Conservation (phyloP, 2,888 invertebrate species). For the Teinopalpus imperialis region DNA sequence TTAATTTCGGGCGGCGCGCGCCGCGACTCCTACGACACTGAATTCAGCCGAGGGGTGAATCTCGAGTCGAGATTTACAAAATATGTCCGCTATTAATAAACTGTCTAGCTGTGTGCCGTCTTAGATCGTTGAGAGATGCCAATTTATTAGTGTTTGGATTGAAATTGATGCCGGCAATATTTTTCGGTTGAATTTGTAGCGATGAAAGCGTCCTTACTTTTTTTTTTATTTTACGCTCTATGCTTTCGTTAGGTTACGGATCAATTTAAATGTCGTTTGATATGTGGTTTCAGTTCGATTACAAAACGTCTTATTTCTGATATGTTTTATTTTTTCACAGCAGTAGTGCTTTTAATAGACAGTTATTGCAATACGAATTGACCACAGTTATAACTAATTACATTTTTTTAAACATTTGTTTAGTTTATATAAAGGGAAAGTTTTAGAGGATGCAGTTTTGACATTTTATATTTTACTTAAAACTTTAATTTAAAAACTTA, state of each 20-base stretch:
- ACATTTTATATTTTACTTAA: too few species aligned
- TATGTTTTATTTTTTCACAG: too few species aligned
- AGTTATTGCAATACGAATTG: too few species aligned
- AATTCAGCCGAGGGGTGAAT: constrained; percentile 66
- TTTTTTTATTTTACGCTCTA: constrained; percentile 53
- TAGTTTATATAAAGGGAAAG: too few species aligned
- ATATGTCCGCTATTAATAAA: constrained; percentile 76
- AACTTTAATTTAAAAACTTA: too few species aligned
- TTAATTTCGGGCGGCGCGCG: constrained; percentile 55
- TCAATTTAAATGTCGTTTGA: constrained; percentile 60
- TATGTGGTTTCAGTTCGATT: constrained; percentile 10
- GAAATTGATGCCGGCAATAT: constrained; percentile 78
- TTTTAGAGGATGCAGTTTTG: too few species aligned
- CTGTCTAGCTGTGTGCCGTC: constrained; percentile 54
- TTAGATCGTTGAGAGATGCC: constrained; percentile 69
- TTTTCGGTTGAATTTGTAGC: constrained; percentile 74
- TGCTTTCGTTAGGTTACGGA: constrained; percentile 59
- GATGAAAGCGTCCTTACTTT: constrained; percentile 66
- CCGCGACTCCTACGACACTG: constrained; percentile 65
- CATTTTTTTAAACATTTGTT: too few species aligned
- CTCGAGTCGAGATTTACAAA: constrained; percentile 67
- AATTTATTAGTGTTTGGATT: constrained; percentile 81
- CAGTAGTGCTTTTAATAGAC: too few species aligned
- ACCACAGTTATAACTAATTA: too few species aligned
- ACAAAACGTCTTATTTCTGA: constrained; percentile 8